A percentile compares a stretch with the other conserved stretches of the same genome.
Conservation (phyloP, 2,797 vertebrate genomes). For the Cetoscarus ocellatus region DNA sequence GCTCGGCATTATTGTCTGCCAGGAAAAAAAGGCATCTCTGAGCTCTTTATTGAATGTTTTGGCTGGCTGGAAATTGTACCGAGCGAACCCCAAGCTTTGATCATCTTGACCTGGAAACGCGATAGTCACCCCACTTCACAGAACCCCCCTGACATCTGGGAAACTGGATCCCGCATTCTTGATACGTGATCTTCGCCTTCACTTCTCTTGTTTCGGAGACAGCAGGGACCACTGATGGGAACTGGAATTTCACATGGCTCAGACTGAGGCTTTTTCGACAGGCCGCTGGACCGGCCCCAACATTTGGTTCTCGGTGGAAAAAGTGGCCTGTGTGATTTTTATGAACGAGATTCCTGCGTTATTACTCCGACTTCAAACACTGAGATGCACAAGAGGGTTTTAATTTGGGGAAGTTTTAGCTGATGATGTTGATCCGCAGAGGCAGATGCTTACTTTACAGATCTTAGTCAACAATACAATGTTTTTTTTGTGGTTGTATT, state of each 20-base stretch:
- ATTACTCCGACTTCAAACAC: conserved; percentile 40
- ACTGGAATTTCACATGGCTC: conserved; percentile 77
- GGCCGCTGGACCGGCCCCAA: conserved; percentile 66
- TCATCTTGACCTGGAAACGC: conserved; percentile 80
- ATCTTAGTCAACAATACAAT: neutral
- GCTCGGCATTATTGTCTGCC: conserved; percentile 71
- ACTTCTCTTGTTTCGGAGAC: conserved; percentile 73
- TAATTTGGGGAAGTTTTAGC: neutral
- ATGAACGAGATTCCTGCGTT: conserved; percentile 61
- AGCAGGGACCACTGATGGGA: conserved; percentile 64
- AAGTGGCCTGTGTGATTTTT: conserved; percentile 60
- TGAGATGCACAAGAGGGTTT: conserved; percentile 13
- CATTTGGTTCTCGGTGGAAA: conserved; percentile 60
- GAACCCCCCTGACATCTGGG: conserved; percentile 77
- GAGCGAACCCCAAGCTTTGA: conserved; percentile 77
- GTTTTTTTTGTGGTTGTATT: neutral
- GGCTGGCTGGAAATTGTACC: conserved; percentile 77
- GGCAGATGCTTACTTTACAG: neutral
- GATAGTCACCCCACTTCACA: conserved; percentile 77
- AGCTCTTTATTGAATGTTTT: conserved; percentile 80
- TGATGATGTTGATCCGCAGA: neutral
- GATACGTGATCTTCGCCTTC: conserved; percentile 74
- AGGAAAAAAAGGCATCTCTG: conserved; percentile 72
- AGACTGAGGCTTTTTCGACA: conserved; percentile 52
- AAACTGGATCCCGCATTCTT: conserved; percentile 73